Evolutionary conservation across 2,797 vertebrate genomes (phyloP), one percentile per base, ranked within the genome.

Genomic region (Danio aesculapii): DNA sequence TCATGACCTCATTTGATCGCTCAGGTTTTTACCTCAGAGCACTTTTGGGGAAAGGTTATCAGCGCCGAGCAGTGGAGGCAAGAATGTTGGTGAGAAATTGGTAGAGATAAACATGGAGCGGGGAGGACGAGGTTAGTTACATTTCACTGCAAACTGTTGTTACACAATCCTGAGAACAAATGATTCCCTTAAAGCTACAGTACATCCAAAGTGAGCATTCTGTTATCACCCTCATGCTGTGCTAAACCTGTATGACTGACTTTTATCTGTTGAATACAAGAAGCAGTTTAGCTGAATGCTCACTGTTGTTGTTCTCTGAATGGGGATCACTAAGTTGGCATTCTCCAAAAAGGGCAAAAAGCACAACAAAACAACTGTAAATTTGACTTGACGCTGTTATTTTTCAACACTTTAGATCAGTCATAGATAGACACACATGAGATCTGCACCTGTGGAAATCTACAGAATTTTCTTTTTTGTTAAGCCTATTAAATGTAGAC

Each of bases 1-100:
- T 57, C 67, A 47, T 71, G 58, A 63, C 77, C 77, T 79, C 68
- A 71, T 79, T 61, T 80, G 50, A 64, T 66, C 58, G 7, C 43
- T 80, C 61, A 19, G 61, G 67, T 62, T 74, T 66, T 58, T 81
- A 57, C 70, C 61, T 66, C 8, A 19, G 7, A 81, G 70, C 70
- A 30, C 53, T 55, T 11, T 62, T 79, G 47, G 30, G 10, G 14
- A 57, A 80, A 80, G 61, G 78, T 80, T 73, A 74, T 74, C 62
- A 58, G 70, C 50, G 47, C 47, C 12, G 47, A 63, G 49, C 58
- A 44, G 17, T 13, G 17, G 58, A 71, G 58, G 47, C 58, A 63
- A 63, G 58, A 79, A 53, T 63, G 39, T 53, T 79, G 58, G 13
- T 46, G 49, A 79, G 39, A 63, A 72, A 71, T 49, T 52, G 77